Conservation (phyloP, 2,113 vertebrate genomes). For the Ivindomyrus marchei region DNA sequence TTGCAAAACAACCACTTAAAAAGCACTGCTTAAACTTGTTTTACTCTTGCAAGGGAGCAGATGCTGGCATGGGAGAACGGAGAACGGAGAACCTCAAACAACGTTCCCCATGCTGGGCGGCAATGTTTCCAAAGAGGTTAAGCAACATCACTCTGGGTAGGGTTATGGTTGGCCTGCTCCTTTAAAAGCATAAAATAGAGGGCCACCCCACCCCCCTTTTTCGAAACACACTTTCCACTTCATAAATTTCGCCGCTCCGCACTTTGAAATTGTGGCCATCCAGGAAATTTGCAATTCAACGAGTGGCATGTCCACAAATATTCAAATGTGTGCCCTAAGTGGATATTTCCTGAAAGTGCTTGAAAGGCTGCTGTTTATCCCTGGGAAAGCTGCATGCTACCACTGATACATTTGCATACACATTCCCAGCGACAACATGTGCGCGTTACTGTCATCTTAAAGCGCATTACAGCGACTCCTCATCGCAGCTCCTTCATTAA, state of each 20-base stretch:
- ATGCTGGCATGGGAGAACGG: not conserved
- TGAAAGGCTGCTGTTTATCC: not conserved
- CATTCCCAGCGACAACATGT: not conserved
- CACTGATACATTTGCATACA: not conserved
- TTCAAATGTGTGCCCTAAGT: constrained; percentile 19
- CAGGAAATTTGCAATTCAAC: constrained; percentile 23
- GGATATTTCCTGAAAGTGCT: constrained; percentile 20
- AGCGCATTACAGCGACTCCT: not conserved
- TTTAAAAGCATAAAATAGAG: not conserved
- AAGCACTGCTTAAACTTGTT: not conserved
- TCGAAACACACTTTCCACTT: constrained; percentile 12
- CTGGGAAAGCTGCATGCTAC: not conserved
- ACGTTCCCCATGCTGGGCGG: not conserved
- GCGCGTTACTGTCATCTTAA: not conserved
- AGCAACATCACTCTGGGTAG: not conserved
- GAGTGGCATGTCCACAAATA: constrained; percentile 18
- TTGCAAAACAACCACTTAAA: not conserved
- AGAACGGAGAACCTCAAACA: not conserved
- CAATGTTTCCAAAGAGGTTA: not conserved
- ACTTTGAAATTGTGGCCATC: constrained; percentile 10
- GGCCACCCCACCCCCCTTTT: not conserved
- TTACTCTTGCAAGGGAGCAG: not conserved
- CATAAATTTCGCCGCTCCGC: not conserved
- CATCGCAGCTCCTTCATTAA: not conserved
- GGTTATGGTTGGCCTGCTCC: not conserved